Conservation (phyloP, 2,888 invertebrate genomes). For the Pecten maximus region DNA sequence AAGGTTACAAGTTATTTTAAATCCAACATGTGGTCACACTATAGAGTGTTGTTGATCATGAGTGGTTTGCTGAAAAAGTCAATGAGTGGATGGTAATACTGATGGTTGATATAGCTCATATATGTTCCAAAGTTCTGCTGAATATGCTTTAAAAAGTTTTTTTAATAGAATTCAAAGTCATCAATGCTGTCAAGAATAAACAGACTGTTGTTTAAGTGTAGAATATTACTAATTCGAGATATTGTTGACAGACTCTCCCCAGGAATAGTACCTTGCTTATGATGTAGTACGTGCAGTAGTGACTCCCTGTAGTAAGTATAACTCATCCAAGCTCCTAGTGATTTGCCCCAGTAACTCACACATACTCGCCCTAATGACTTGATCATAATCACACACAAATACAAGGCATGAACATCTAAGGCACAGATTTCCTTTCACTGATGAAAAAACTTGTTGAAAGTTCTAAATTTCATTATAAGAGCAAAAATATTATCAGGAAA, state of each 20-base stretch:
- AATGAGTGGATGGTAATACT: neutral
- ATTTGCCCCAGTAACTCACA: too few relatives aligned
- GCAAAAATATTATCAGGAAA: too few relatives aligned
- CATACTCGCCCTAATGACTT: too few relatives aligned
- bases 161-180: neutral
- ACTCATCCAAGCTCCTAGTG: neutral
- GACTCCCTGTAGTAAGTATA: neutral
- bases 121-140: neutral
- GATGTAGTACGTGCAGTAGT: neutral
- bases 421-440: too few relatives aligned
- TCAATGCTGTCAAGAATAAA: neutral
- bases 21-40: neutral
- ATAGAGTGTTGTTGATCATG: neutral
- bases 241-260: too few relatives aligned
- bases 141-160: neutral
- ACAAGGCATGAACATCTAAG: too few relatives aligned
- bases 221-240: neutral
- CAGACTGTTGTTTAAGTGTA: neutral
- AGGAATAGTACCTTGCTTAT: too few relatives aligned
- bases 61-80: neutral
- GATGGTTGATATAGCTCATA: neutral
- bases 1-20: neutral
- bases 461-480: too few relatives aligned
- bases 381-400: too few relatives aligned
- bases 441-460: too few relatives aligned